Percentiles rank a stretch among this genome's conserved stretches.
These are phyloP conservation scores for Acridotheres tristis DNA, from an alignment of 2,797 vertebrate species.

Conservation along the genomic window DNA sequence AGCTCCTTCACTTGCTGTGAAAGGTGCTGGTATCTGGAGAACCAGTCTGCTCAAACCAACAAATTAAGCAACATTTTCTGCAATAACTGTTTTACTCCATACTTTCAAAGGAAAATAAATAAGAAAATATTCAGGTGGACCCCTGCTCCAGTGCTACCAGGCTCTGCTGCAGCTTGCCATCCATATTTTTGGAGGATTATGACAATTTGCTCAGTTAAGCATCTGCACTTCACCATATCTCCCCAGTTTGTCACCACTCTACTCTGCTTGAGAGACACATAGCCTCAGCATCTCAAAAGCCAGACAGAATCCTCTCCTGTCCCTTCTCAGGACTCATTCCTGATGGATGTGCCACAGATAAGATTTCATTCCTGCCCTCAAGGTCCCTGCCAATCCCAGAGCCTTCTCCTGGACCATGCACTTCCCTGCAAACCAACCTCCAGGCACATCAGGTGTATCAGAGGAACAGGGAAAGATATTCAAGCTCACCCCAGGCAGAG, in stretches of 20 bases:
- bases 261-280: background rate
- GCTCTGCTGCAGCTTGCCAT: background rate
- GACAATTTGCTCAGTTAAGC: background rate
- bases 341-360: background rate
- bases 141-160: background rate
- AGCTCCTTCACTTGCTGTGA: background rate
- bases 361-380: background rate
- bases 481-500: background rate
- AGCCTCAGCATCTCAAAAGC: background rate
- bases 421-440: background rate
- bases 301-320: background rate
- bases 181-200: background rate
- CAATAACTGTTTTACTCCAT: background rate
- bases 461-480: background rate
- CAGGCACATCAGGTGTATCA: background rate
- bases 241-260: background rate
- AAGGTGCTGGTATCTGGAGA: background rate
- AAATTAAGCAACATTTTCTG: background rate
- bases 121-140: background rate
- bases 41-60: background rate
- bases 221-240: background rate
- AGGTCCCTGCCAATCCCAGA: background rate
- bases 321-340: background rate
- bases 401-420: fast-evolving
- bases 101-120: background rate